Conservation (phyloP, 2,797 vertebrate genomes). For the Sebastolobus alascanus region DNA sequence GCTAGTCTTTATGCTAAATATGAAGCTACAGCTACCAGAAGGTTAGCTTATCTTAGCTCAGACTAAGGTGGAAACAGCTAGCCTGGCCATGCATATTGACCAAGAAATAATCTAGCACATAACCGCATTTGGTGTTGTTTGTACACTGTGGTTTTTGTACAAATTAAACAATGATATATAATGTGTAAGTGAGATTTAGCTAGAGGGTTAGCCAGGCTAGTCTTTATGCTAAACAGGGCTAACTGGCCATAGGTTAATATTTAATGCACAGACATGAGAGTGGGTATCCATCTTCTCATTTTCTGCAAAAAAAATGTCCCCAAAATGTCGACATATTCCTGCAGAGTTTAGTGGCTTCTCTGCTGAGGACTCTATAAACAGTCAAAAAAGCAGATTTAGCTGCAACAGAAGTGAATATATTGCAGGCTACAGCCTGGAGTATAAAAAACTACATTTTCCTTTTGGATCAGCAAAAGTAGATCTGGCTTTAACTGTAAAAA, state of each 20-base stretch:
- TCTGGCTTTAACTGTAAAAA: constrained; percentile 38
- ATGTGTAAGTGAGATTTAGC: too few relatives aligned
- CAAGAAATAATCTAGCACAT: background rate
- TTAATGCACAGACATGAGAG: background rate
- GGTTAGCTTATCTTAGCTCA: constrained; percentile 6
- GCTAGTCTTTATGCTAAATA: background rate
- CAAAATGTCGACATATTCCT: background rate
- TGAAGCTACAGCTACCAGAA: background rate
- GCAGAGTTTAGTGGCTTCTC: background rate
- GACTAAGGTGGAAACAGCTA: background rate
- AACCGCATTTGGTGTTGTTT: too few relatives aligned
- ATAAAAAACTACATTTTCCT: constrained; percentile 57
- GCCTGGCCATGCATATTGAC: background rate
- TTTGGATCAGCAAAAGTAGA: constrained; percentile 66
- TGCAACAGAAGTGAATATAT: background rate
- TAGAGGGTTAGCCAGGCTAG: background rate
- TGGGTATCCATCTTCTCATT: background rate
- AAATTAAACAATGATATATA: too few relatives aligned
- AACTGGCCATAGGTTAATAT: background rate
- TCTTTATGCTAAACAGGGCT: background rate
- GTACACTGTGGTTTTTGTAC: too few relatives aligned
- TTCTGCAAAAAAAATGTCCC: background rate
- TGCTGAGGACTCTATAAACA: background rate
- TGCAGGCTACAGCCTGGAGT: constrained; percentile 33
- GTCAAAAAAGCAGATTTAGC: too few relatives aligned